phyloP scores from a whole-genome alignment of 1,140 invertebrate genomes.

The Lepidurus couesii region DNA sequence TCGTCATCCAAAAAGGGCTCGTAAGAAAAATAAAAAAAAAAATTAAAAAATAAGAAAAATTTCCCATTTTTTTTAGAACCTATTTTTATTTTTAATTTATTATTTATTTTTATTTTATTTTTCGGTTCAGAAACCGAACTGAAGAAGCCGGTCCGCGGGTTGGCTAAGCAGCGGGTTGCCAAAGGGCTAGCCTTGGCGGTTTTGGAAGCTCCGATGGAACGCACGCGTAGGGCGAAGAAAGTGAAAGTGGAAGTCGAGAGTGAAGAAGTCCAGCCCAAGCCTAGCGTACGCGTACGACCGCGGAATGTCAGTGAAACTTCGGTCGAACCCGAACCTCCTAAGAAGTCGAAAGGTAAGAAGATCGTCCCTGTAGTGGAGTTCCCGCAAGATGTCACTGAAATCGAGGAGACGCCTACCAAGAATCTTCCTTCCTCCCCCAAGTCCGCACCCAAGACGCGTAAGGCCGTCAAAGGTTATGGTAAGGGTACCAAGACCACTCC shows the following conservation, averaged over 20 bases:
- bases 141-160: background rate
- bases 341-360: background rate
- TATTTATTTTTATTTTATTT: no score
- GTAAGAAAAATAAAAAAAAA: no score
- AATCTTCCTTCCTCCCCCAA: background rate
- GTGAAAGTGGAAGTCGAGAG: background rate
- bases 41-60: no score
- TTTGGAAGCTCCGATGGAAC: background rate
- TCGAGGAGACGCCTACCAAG: background rate
- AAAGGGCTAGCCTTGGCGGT: background rate
- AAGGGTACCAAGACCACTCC: background rate
- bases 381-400: background rate
- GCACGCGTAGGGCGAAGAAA: background rate
- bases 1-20: no score
- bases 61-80: no score
- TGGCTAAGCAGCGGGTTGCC: background rate
- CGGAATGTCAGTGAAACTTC: background rate
- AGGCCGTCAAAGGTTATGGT: background rate
- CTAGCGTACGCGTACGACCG: background rate
- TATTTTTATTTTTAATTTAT: no score
- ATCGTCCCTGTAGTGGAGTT: background rate
- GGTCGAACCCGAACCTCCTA: background rate
- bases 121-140: constrained; percentile 4
- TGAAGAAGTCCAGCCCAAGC: background rate
- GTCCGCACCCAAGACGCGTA: background rate